Conservation (phyloP, 2,888 invertebrate genomes). For the Patella caerulea region DNA sequence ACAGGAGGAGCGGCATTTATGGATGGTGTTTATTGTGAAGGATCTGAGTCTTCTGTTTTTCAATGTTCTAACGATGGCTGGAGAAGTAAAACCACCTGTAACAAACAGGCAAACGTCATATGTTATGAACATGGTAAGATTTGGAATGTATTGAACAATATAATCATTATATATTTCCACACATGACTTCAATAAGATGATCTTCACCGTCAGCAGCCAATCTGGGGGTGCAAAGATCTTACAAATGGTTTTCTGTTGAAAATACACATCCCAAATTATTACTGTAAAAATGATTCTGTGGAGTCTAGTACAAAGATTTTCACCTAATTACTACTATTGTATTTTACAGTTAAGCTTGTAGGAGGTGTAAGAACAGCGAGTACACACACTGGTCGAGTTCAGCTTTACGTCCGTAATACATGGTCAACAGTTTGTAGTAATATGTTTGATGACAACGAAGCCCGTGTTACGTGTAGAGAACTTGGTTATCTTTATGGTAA, state of each 20-base stretch:
- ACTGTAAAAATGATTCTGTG: too few relatives aligned
- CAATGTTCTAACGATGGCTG: conserved; percentile 18
- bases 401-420: conserved; percentile 45
- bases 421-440: conserved; percentile 53
- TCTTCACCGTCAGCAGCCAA: too few relatives aligned
- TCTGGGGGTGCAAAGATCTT: too few relatives aligned
- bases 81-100: background rate
- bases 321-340: background rate
- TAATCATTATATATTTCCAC: too few relatives aligned
- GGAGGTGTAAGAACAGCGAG: conserved; percentile 47
- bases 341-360: conserved; percentile 46
- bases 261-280: too few relatives aligned
- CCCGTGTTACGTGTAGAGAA: conserved; percentile 46
- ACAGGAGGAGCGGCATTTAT: background rate
- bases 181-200: too few relatives aligned
- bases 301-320: background rate
- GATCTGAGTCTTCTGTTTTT: conserved; percentile 13
- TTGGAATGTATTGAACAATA: too few relatives aligned
- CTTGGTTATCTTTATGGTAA: conserved; percentile 49
- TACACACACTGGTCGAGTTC: conserved; percentile 48
- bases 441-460: conserved; percentile 44
- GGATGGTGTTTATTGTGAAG: conserved; percentile 5
- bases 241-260: too few relatives aligned
- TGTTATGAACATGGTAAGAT: conserved; percentile 1
- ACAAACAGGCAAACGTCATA: background rate